Evolutionary conservation across 1,140 invertebrate species (phyloP).

Genomic region (Bombus pascuorum): DNA sequence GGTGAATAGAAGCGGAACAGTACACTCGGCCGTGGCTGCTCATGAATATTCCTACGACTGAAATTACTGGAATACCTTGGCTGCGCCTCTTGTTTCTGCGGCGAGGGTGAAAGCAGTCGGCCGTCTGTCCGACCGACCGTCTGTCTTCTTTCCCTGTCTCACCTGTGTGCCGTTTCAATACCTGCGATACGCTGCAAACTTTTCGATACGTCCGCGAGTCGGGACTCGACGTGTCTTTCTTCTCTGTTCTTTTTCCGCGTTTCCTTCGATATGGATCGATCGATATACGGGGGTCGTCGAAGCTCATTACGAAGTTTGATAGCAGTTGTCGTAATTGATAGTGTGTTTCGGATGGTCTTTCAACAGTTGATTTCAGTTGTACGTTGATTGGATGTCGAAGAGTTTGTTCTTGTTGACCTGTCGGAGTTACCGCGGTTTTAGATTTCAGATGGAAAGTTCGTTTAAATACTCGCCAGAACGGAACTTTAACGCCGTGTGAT

Average conservation of each 20-base stretch:
- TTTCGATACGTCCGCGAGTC: background rate
- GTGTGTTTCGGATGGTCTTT: too few species aligned
- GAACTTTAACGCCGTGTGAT: background rate
- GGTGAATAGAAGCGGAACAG: slow-evolving; percentile 74
- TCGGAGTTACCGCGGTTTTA: too few species aligned
- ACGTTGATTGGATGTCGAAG: too few species aligned
- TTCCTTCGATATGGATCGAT: background rate
- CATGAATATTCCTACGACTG: slow-evolving; percentile 78
- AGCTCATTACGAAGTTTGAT: background rate
- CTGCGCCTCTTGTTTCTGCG: slow-evolving; percentile 59
- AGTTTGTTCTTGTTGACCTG: too few species aligned
- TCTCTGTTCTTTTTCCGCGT: background rate
- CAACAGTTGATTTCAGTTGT: too few species aligned
- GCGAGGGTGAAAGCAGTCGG: slow-evolving; percentile 32
- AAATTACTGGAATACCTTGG: slow-evolving; percentile 74
- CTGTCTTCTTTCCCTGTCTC: background rate
- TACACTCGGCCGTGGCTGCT: slow-evolving; percentile 69
- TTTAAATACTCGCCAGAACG: too few species aligned
- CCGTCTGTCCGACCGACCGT: background rate
- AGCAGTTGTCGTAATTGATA: background rate
- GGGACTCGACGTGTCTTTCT: background rate
- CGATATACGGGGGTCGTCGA: background rate
- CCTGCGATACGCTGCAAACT: background rate
- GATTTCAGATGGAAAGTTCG: too few species aligned
- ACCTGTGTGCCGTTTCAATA: background rate